Evolutionary conservation across 2,888 invertebrate species (phyloP), one percentile per base, ranked within the genome.

Genomic region (Nudaria mundana): DNA sequence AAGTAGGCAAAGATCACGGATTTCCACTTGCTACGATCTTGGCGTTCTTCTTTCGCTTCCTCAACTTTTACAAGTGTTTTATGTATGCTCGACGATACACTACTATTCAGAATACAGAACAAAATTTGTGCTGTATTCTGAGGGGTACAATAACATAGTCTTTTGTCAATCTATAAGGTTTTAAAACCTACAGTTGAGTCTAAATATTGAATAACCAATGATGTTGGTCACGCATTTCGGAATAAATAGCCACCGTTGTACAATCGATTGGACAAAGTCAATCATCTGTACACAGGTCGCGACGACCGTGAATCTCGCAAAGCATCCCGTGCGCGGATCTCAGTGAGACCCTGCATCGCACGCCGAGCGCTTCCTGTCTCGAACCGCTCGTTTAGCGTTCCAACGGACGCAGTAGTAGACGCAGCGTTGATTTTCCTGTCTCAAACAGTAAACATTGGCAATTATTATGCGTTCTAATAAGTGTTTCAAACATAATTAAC

Each of bases 251-350:
- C 68, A 70, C 72, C 67, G 71, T 66, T 65, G 48, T 58, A 74
- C 74, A 77, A 81, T 84, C 86, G 82, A 85, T 85, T 83, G 83
- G 83, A 76, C 78, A 78, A 68, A 84, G 79, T 83, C 77, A 82
- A 85, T 86, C 84, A 81, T 81, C 68, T 73, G 76, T 68, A 71
- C 71, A 64, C 77, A 77, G 81, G 80, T 82, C 81, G 79, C 67
- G 48, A 71, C 82, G 86, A 83, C 87, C 88, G 86, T 88, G 87
- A 87, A 85, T 81, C 71, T 71, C 67, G 44, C 51, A 39, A 48
- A 59, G 64, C 68, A 64, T 72, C 77, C 77, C 71, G 74, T 66
- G 56, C 63, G 49, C 63, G 49, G 61, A 51, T 58, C 63, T 71
- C 78, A 78, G 79, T 78, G 76, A 72, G 63, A 67, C 63, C 62